Percentiles rank a stretch among this genome's conserved stretches.
Evolutionary conservation across 2,797 vertebrate species (phyloP).

Genomic region (Muraenolepis orangiensis): DNA sequence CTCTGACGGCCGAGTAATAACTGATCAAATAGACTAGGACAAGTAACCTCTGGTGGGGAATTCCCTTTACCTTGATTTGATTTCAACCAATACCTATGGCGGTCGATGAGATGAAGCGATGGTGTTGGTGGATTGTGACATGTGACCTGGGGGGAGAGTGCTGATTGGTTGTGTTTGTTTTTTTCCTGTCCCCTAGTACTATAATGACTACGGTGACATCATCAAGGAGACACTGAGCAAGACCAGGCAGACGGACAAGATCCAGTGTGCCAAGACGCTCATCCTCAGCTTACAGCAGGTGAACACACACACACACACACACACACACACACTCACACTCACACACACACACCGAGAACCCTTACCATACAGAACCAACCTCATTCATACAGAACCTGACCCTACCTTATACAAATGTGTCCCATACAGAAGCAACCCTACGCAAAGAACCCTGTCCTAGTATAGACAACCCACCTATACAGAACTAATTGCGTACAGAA

Average conservation of each 20-base stretch:
- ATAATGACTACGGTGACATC: conserved; percentile 99
- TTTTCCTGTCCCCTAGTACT: conserved; percentile 79
- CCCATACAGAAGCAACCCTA: too few species aligned
- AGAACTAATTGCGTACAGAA: too few species aligned
- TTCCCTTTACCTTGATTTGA: background rate
- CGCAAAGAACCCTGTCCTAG: too few species aligned
- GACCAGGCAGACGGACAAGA: conserved; percentile 98
- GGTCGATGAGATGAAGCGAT: background rate
- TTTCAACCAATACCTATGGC: background rate
- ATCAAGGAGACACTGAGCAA: conserved; percentile 99
- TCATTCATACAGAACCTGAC: background rate
- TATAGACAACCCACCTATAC: too few species aligned
- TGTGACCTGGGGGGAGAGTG: background rate
- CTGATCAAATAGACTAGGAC: background rate
- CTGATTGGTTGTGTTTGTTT: conserved; percentile 26
- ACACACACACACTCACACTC: background rate
- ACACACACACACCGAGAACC: conserved; percentile 7
- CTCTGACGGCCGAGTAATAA: too few species aligned
- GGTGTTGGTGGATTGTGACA: background rate
- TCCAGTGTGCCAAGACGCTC: conserved; percentile 97
- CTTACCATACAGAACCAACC: background rate
- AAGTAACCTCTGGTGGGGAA: background rate
- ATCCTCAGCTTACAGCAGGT: conserved; percentile 99
- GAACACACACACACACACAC: conserved; percentile 35
- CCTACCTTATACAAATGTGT: too few species aligned